Base-by-base conservation (phyloP, 2,888 invertebrate genomes). In the Gymnocheta viridis region DNA sequence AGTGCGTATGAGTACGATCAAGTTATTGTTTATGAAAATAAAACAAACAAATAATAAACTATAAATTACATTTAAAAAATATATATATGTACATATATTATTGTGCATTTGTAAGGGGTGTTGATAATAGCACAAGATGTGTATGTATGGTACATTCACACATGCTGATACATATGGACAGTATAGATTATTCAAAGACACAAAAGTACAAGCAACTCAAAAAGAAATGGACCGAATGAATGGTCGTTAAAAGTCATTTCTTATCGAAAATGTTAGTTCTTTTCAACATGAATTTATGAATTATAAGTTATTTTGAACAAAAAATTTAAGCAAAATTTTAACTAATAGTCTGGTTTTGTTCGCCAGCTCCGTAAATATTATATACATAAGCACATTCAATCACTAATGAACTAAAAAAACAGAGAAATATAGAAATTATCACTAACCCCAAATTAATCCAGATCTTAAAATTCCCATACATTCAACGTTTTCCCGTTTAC, bases 1-100 rank as follows among this genome's bases (percentile, higher is more conserved):
- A 19, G 29, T 41, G 14, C 19, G 56, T 70, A 58, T 29, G 38
- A 44, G 44, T 44, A 19, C 14, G 44, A 44, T 12, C 12, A 54
- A 69, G 54, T 17, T 10, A 54, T 38, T 69, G 10, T 54, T 29
- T 58, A 72, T 58, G 22, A 22, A 44, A 41, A 70, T 14, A 35
- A 67, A 22, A 32, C 9, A 19, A 19, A 47, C 22, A 27, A 51
- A 38, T 10, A 54, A 60, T 38, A 60, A 44, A 47, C 32, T 70
- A 60, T 72, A 47, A 58, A 60, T 72, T 56, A 70, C n/a, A n/a
- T n/a, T n/a, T 19, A 44, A 56, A 38, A 41, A 38, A 70, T 32
- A 32, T 19, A 9, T 19, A 47, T 19, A 3, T 12, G n/a, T n/a
- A n/a, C n/a, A n/a, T n/a, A n/a, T n/a, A n/a, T n/a, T n/a, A 38